Conservation (phyloP, 2,113 vertebrate species). For the Terrapene triunguis region DNA sequence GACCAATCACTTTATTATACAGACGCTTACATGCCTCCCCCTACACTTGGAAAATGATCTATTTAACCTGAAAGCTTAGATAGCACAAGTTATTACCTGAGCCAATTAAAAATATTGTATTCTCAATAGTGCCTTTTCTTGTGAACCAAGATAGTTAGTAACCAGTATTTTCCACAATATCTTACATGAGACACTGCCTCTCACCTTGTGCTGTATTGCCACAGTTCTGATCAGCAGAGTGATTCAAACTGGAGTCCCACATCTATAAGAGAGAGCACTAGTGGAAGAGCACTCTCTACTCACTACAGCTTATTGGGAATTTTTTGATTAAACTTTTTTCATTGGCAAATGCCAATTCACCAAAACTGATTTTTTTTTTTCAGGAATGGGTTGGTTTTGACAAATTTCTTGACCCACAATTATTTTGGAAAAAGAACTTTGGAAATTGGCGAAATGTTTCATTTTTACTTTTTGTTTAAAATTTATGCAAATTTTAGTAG, state of each 20-base stretch:
- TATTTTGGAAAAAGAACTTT: background rate
- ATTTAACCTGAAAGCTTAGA: constrained; percentile 2
- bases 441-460: background rate
- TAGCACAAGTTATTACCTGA: background rate
- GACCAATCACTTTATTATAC: constrained; percentile 67
- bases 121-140: background rate
- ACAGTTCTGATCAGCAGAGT: background rate
- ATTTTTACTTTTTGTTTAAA: background rate
- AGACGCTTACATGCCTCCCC: constrained; percentile 60
- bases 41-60: constrained; percentile 9
- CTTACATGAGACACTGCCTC: background rate
- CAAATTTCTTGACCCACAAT: background rate
- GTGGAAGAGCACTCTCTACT: background rate
- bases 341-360: background rate
- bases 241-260: background rate
- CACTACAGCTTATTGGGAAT: background rate
- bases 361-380: background rate
- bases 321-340: background rate
- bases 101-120: background rate
- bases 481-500: background rate
- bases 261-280: background rate
- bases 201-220: background rate
- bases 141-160: background rate
- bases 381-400: background rate
- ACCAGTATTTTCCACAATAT: background rate